These are phyloP conservation scores for Cochlearius cochlearius DNA, from an alignment of 2,113 vertebrate genomes.

Conservation along the genomic window DNA sequence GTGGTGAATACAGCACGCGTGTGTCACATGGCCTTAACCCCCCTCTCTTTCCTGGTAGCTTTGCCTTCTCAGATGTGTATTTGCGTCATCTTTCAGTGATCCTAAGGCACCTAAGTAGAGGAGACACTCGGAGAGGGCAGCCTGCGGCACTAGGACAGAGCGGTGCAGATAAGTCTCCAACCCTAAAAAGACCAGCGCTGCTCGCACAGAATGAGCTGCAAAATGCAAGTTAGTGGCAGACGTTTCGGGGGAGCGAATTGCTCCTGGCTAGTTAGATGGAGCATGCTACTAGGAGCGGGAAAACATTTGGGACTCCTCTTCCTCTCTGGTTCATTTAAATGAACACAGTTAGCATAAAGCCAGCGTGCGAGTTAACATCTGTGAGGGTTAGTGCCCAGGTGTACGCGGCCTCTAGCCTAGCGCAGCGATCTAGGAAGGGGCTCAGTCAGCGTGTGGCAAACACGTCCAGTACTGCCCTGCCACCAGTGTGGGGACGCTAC, in stretches of 20 bases:
- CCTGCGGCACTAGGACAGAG: not conserved
- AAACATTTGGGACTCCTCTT: not conserved
- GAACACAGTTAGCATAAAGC: not conserved
- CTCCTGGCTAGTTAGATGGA: not conserved
- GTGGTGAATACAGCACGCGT: not conserved
- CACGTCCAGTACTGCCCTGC: rapidly evolving
- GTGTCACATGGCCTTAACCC: not conserved
- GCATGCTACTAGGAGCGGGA: not conserved
- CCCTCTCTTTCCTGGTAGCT: not conserved
- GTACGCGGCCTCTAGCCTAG: rapidly evolving
- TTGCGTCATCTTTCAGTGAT: not conserved
- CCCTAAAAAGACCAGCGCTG: not conserved
- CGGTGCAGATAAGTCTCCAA: not conserved
- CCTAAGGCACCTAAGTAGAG: not conserved
- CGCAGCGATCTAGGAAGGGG: not conserved
- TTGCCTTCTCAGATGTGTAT: not conserved
- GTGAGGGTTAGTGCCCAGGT: not conserved
- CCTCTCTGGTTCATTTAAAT: not conserved
- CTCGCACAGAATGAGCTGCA: rapidly evolving
- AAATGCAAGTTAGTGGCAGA: not conserved
- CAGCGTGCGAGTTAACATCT: not conserved
- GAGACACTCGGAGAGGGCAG: not conserved
- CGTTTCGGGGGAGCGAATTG: rapidly evolving
- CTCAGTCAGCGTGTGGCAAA: not conserved
- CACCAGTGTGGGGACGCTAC: rapidly evolving